Evolutionary conservation across 2,113 vertebrate genomes (phyloP).

Genomic region (Ginglymostoma cirratum): DNA sequence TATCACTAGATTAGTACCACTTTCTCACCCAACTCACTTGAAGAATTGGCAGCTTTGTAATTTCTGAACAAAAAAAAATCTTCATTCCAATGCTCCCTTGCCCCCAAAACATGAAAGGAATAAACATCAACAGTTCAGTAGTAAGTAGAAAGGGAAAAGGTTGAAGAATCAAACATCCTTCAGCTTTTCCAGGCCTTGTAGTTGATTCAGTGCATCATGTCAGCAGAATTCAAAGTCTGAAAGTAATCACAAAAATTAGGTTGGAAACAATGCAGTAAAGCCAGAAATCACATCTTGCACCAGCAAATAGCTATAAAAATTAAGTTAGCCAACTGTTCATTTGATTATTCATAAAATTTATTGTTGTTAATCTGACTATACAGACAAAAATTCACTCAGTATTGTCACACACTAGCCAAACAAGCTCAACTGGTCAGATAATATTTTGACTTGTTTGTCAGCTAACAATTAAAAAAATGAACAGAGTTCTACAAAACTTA

Average conservation of each 20-base stretch:
- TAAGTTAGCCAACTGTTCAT: neutral
- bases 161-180: slow-evolving; percentile 33
- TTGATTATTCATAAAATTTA: neutral
- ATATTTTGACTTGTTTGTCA: no score
- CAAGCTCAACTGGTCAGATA: neutral
- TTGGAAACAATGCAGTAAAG: neutral
- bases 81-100: neutral
- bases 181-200: slow-evolving; percentile 32
- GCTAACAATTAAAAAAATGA: no score
- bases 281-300: neutral
- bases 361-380: no score
- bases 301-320: neutral
- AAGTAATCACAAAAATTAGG: neutral
- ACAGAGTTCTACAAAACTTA: no score
- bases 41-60: slow-evolving; percentile 31
- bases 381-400: neutral
- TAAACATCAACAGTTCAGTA: slow-evolving; percentile 34
- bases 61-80: slow-evolving; percentile 14
- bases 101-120: slow-evolving; percentile 33
- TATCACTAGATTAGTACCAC: neutral
- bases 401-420: neutral
- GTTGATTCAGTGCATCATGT: slow-evolving; percentile 31
- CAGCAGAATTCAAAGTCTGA: slow-evolving; percentile 32
- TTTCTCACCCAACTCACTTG: neutral
- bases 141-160: slow-evolving; percentile 35